phyloP scores from a whole-genome alignment of 2,113 vertebrate species.

The Takifugu bimaculatus region DNA sequence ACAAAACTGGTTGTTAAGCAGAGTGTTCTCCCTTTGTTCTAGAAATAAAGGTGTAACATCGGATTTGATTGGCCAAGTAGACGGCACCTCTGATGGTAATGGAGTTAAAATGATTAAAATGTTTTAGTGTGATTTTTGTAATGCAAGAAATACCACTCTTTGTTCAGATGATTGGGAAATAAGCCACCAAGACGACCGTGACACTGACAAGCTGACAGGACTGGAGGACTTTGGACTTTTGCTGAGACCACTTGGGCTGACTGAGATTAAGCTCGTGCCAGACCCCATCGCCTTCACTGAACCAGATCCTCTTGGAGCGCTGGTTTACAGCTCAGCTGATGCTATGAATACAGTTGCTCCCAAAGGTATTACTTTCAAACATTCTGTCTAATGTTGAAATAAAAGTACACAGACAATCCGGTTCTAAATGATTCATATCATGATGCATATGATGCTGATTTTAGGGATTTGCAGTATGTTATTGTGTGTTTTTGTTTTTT shows the following conservation, averaged over 20 bases:
- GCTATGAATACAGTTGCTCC: constrained; percentile 30
- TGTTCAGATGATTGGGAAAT: constrained; percentile 78
- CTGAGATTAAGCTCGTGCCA: constrained; percentile 75
- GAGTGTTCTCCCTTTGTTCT: constrained; percentile 19
- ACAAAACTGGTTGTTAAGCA: neutral
- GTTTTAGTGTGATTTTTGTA: neutral
- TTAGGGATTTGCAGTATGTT: neutral
- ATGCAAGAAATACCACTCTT: constrained; percentile 7
- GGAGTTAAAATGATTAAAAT: neutral
- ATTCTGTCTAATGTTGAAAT: neutral
- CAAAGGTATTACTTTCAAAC: constrained; percentile 45
- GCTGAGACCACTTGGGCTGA: constrained; percentile 74
- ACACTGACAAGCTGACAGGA: constrained; percentile 72
- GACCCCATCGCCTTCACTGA: constrained; percentile 76
- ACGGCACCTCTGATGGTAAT: constrained; percentile 77
- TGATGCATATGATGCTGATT: neutral
- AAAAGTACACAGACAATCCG: no score
- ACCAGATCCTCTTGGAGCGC: constrained; percentile 76
- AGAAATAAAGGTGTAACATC: constrained; percentile 73
- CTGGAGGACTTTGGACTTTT: constrained; percentile 77
- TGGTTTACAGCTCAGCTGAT: constrained; percentile 51
- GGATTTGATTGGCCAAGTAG: constrained; percentile 77
- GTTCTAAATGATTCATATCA: no score
- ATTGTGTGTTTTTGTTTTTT: constrained; percentile 6
- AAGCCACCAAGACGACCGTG: constrained; percentile 60